Base-by-base conservation (phyloP, 2,888 invertebrate species). In the Endotricha flammealis region DNA sequence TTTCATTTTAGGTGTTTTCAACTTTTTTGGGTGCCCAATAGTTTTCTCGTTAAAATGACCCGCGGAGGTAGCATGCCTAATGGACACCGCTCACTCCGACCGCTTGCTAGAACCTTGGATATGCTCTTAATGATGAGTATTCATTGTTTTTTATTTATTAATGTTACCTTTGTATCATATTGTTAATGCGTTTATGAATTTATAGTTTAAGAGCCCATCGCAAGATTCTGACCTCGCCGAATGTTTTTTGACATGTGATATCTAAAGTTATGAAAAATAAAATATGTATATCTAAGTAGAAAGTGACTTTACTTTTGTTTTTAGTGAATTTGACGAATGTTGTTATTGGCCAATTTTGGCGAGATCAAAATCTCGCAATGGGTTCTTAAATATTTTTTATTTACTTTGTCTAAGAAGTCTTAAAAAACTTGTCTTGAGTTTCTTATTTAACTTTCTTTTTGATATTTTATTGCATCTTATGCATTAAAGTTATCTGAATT, bases 1-100 rank as follows among this genome's bases (percentile, higher is more conserved):
- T 79, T 81, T 82, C 79, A 79, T 85, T 87, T 87, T 85, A 86
- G 87, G 87, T 87, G 86, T 87, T 72, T 87, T 87, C 86, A 87
- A 80, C 78, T 87, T 87, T 85, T 87, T 87, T 72, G 87, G 87
- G 67, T 87, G 87, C 81, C 87, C 87, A 72, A 85, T 87, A 72
- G 85, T 77, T 76, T 87, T 87, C 86, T 86, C 87, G 63, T 85
- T 86, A 78, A 87, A 87, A 85, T 87, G 86, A 86, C 71, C 64
- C 65, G 63, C 62, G 71, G 71, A 72, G 76, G 57, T 66, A 63
- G 67, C 82, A 82, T 82, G 83, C 69, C 53, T 54, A 59, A 58
- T 54, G 81, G 79, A 76, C 68, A 41, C 53, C 66, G 57, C 58
- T 64, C 68, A 61, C 70, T 67, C 65, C 68, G 72, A 74, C 58